These are phyloP conservation scores for Microctonus aethiopoides DNA, from an alignment of 2,888 invertebrate genomes.

Conservation along the genomic window DNA sequence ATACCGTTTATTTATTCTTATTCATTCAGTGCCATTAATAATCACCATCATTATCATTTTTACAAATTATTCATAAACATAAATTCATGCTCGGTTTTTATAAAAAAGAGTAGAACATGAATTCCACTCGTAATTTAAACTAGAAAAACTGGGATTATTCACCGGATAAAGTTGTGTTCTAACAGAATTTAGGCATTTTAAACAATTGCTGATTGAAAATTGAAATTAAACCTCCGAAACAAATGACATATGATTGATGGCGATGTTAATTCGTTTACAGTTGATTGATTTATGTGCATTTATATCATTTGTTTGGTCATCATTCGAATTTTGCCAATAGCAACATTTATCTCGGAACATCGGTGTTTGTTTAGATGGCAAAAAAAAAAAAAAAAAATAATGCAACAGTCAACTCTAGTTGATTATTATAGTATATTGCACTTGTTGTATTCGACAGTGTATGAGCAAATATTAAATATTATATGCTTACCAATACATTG, in stretches of 20 bases:
- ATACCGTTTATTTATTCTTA: too few relatives aligned
- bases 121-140: background rate
- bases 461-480: too few relatives aligned
- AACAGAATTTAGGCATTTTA: conserved; percentile 54
- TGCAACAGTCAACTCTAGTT: background rate
- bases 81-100: background rate
- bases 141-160: conserved; percentile 59
- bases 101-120: background rate
- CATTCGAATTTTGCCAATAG: background rate
- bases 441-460: too few relatives aligned
- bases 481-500: too few relatives aligned
- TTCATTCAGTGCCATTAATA: too few relatives aligned
- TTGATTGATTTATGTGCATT: background rate
- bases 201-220: conserved; percentile 28
- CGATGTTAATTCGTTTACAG: background rate
- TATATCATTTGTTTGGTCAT: background rate
- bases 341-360: background rate
- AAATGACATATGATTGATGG: background rate
- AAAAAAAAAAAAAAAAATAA: too few relatives aligned
- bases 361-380: too few relatives aligned
- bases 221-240: background rate
- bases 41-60: background rate
- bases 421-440: too few relatives aligned
- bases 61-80: background rate
- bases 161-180: conserved; percentile 63